Evolutionary conservation across 2,113 vertebrate genomes (phyloP).

Genomic region (Perca flavescens): DNA sequence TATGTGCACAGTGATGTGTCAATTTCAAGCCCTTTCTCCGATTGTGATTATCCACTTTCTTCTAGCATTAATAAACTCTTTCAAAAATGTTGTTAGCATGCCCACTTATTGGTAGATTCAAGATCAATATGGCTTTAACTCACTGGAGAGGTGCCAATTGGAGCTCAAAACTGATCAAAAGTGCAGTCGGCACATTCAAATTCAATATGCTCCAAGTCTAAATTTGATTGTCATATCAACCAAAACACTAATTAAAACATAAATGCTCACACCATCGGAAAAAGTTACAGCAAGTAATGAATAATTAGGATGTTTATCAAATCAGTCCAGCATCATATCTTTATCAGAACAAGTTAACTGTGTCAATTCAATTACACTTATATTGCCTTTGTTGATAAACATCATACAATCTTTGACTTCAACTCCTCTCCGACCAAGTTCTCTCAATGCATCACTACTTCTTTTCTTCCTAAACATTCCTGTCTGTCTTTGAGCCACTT

Average conservation of each 20-base stretch:
- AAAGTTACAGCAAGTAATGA: neutral
- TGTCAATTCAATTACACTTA: neutral
- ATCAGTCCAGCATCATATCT: slow-evolving; percentile 13
- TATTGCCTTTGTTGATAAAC: neutral
- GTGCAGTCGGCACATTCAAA: slow-evolving; percentile 4
- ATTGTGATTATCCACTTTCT: neutral
- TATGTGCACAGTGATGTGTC: neutral
- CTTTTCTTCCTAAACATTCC: slow-evolving; percentile 52
- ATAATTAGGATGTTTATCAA: slow-evolving; percentile 26
- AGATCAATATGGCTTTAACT: neutral
- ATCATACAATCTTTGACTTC: neutral
- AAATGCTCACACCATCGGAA: neutral
- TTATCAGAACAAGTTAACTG: slow-evolving; percentile 20
- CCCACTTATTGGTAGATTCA: neutral
- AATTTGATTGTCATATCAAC: slow-evolving; percentile 22
- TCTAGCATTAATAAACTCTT: neutral
- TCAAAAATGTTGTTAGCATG: neutral
- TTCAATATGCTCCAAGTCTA: neutral
- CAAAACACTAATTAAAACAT: slow-evolving; percentile 4
- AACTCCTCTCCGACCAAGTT: neutral
- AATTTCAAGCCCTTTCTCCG: neutral
- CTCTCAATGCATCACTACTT: slow-evolving; percentile 10
- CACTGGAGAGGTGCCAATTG: neutral
- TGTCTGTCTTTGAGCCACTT: slow-evolving; percentile 19
- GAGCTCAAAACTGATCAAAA: neutral